Base-by-base conservation (phyloP, 2,888 invertebrate genomes). In the Punctoribates punctum region DNA sequence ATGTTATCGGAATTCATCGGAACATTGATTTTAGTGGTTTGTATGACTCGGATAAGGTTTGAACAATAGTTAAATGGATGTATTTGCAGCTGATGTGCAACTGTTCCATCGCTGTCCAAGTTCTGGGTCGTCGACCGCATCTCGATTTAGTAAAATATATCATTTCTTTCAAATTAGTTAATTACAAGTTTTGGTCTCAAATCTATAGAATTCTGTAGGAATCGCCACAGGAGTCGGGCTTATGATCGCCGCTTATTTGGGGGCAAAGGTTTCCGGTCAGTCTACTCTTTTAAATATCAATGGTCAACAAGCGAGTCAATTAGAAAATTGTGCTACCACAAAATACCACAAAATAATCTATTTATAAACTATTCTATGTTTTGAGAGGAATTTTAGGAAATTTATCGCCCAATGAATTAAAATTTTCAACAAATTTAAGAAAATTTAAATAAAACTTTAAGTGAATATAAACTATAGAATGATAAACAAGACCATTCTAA, bases 11-110 rank as follows among this genome's bases (percentile, higher is more conserved):
- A 75, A 72, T 72, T 75, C 15, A 17, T 75, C 8, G 75, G 75
- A n/a, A 75, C 75, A 8, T 67, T 75, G 25, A 67, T 75, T 54
- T 54, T 75, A 25, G 75, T 75, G 70, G 75, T 75, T 23, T 34
- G 57, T 38, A 25, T 25, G 4, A 29, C 34, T 8, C 8, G 4
- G 8, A 34, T 34, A 34, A 34, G 4, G 34, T 34, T 38, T 73
- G 60, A 51, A 73, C 51, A 23, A 8, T 65, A 23, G 38, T 11
- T 29, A 17, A 73, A 11, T 72, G 25, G n/a, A 46, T 75, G 13
- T 23, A 42, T 25, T 15, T 20, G 17, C 34, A 75, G 75, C 29
- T 75, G n/a, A 70, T 75, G n/a, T 75, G 75, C 70, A 67, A 75
- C 70, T 75, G 67, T 51, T 67, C 75, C 0, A 75, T 75, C 9